A percentile compares a stretch with the other conserved stretches of the same genome.
phyloP scores from a whole-genome alignment of 1,140 invertebrate genomes.

The Propsilocerus akamusi region DNA sequence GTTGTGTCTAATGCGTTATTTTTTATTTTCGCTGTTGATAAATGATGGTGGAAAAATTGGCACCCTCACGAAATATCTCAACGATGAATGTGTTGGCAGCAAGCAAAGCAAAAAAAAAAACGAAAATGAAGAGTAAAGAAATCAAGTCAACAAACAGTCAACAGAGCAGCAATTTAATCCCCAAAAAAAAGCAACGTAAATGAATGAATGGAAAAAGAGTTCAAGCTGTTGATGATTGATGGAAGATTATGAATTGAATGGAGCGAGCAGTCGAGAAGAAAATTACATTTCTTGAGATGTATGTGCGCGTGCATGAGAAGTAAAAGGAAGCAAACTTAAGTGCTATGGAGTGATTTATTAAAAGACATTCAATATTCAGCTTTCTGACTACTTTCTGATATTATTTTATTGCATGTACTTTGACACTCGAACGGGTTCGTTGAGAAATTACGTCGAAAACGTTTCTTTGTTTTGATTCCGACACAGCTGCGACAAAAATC shows the following conservation, averaged over 20 bases:
- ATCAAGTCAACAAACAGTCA: not conserved
- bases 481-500: too few species aligned
- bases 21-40: not conserved
- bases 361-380: not conserved
- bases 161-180: too few species aligned
- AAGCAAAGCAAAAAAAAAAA: not conserved
- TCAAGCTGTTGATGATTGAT: not conserved
- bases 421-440: too few species aligned
- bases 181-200: not conserved
- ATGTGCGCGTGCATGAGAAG: not conserved
- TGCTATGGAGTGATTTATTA: not conserved
- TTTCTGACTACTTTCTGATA: not conserved
- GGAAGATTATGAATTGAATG: slow-evolving; percentile 1
- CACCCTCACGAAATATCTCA: not conserved
- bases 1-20: too few species aligned
- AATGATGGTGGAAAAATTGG: not conserved
- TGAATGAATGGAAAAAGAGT: not conserved
- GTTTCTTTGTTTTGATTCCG: too few species aligned
- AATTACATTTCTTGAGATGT: not conserved
- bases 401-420: not conserved
- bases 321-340: not conserved
- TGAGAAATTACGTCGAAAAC: too few species aligned
- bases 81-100: not conserved
- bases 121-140: not conserved
- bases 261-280: not conserved